These are phyloP conservation scores for Mungos mungo DNA, from an alignment of 2,113 vertebrate genomes.

Conservation along the genomic window DNA sequence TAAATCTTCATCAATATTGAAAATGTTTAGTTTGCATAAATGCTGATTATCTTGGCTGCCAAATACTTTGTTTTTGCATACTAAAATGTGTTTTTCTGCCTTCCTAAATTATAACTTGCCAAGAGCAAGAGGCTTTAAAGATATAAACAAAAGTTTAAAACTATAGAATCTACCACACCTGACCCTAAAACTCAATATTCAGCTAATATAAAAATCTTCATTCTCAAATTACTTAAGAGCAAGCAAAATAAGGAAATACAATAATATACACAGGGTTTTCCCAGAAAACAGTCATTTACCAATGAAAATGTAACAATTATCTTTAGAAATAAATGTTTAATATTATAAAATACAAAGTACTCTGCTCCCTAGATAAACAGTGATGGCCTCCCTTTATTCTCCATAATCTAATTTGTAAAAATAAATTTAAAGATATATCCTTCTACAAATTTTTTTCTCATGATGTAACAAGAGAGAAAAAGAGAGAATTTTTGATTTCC, in stretches of 20 bases:
- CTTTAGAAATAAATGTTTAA: neutral
- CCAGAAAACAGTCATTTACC: neutral
- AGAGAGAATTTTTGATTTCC: neutral
- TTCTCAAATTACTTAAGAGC: slow-evolving; percentile 56
- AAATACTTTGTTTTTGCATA: slow-evolving; percentile 77
- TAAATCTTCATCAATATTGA: slow-evolving; percentile 62
- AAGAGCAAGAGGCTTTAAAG: slow-evolving; percentile 65
- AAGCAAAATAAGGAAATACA: slow-evolving; percentile 43
- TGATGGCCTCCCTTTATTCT: neutral
- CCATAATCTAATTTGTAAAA: neutral
- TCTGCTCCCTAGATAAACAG: neutral
- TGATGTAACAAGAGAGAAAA: neutral
- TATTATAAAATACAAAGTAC: neutral
- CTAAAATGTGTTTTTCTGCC: slow-evolving; percentile 75
- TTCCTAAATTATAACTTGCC: slow-evolving; percentile 75
- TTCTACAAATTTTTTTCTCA: neutral
- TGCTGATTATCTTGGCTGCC: slow-evolving; percentile 69
- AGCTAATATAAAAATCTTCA: slow-evolving; percentile 41
- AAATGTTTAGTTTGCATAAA: slow-evolving; percentile 72
- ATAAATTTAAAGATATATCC: neutral
- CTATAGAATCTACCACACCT: slow-evolving; percentile 51
- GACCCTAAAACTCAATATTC: slow-evolving; percentile 68
- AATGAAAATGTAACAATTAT: neutral
- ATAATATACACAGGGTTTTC: slow-evolving; percentile 31
- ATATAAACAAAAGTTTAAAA: slow-evolving; percentile 73